phyloP scores from a whole-genome alignment of 2,888 invertebrate species.

The Drosophila meridionalis region DNA sequence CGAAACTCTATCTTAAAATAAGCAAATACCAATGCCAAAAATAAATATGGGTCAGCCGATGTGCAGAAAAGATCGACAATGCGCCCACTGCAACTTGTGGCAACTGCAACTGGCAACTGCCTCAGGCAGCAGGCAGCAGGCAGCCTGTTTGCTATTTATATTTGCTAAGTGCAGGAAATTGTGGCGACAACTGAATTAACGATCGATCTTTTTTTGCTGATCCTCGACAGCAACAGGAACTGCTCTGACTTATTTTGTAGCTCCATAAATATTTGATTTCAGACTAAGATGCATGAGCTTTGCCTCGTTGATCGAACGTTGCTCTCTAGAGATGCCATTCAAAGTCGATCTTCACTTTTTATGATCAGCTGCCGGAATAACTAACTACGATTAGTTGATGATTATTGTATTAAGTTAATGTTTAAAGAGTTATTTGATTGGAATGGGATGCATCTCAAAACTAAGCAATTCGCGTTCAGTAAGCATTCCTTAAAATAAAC shows the following conservation, averaged over 20 bases:
- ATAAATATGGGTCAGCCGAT: conserved; percentile 74
- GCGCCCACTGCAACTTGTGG: conserved; percentile 29
- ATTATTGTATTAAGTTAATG: not conserved
- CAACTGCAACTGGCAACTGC: conserved; percentile 23
- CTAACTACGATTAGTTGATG: not conserved
- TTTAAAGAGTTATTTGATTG: not conserved
- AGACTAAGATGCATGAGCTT: conserved; percentile 10
- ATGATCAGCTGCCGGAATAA: not conserved
- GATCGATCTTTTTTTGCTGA: conserved; percentile 32
- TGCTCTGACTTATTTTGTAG: not conserved
- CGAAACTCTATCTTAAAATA: conserved; percentile 8
- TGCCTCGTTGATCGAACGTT: not conserved
- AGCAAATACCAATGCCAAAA: conserved; percentile 66
- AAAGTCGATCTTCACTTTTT: not conserved
- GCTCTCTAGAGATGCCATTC: not conserved
- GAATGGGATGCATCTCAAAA: not conserved
- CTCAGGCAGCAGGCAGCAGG: conserved; percentile 13
- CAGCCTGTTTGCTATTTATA: conserved; percentile 41
- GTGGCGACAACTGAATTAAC: conserved; percentile 19
- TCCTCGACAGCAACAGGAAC: conserved; percentile 19
- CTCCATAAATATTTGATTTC: not conserved
- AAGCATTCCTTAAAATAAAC: not conserved
- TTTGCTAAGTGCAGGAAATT: conserved; percentile 38
- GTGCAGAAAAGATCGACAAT: conserved; percentile 41
- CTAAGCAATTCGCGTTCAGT: too few relatives aligned